Percentiles rank a stretch among this genome's conserved stretches.
Evolutionary conservation across 2,113 vertebrate species (phyloP).

Genomic region (Microcebus jonahi): DNA sequence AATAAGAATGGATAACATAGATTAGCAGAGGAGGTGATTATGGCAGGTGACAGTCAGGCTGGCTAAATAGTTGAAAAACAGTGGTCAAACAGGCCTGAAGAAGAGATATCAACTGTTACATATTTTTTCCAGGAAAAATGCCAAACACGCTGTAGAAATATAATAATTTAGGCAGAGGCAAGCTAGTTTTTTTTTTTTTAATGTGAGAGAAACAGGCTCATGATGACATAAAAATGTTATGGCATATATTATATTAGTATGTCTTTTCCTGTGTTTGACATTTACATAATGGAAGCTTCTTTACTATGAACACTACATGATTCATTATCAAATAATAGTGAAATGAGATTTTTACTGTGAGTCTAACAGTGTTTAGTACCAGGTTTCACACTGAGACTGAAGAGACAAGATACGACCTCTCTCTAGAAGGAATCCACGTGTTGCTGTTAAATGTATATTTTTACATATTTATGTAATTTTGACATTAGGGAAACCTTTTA

Average conservation of each 20-base stretch:
- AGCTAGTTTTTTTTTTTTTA: background rate
- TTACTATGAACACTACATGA: background rate
- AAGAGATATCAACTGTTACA: background rate
- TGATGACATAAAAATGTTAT: background rate
- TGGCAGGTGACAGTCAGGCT: background rate
- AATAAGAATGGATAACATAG: background rate
- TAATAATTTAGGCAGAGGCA: background rate
- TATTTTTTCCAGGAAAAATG: background rate
- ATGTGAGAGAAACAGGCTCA: background rate
- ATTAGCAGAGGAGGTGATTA: background rate
- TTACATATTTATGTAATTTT: background rate
- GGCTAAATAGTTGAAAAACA: background rate
- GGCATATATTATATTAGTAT: background rate
- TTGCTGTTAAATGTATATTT: background rate
- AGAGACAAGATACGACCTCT: background rate
- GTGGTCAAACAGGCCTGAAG: background rate
- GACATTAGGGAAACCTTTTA: background rate
- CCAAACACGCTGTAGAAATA: background rate
- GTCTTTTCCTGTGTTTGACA: background rate
- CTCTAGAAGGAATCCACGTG: background rate
- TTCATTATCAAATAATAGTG: background rate
- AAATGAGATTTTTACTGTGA: background rate
- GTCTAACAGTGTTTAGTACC: background rate
- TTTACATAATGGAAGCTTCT: background rate
- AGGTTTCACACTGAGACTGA: background rate